Conservation (phyloP, 1,140 invertebrate species). For the Ruditapes philippinarum region DNA sequence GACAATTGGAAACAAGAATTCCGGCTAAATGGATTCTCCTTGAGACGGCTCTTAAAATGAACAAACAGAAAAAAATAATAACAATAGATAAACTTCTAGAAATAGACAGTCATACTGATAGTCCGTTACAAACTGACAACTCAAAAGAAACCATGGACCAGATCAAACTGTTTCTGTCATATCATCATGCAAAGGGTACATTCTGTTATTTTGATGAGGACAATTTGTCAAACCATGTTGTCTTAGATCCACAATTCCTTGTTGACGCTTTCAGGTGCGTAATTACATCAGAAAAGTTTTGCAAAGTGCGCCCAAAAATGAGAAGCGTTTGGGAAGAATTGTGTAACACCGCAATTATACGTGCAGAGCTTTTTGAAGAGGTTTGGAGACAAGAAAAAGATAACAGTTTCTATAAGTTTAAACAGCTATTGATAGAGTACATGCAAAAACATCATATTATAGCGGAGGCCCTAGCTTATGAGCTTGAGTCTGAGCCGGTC, state of each 20-base stretch:
- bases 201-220: not conserved
- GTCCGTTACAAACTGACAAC: not conserved
- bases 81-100: not conserved
- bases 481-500: not conserved
- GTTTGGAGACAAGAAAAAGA: not conserved
- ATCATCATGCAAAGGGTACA: not conserved
- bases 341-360: not conserved
- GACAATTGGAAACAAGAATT: not conserved
- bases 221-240: not conserved
- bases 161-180: not conserved
- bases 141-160: not conserved
- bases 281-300: not conserved
- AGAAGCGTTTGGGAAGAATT: not conserved
- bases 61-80: not conserved
- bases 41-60: not conserved
- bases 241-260: not conserved
- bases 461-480: not conserved
- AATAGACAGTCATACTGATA: not conserved
- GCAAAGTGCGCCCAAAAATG: not conserved
- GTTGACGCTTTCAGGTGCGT: constrained; percentile 9
- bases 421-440: not conserved
- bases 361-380: not conserved
- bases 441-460: not conserved
- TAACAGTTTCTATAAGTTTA: not conserved
- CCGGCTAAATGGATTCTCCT: not conserved